Base-by-base conservation (phyloP, 2,113 vertebrate species). In the Orycteropus afer region DNA sequence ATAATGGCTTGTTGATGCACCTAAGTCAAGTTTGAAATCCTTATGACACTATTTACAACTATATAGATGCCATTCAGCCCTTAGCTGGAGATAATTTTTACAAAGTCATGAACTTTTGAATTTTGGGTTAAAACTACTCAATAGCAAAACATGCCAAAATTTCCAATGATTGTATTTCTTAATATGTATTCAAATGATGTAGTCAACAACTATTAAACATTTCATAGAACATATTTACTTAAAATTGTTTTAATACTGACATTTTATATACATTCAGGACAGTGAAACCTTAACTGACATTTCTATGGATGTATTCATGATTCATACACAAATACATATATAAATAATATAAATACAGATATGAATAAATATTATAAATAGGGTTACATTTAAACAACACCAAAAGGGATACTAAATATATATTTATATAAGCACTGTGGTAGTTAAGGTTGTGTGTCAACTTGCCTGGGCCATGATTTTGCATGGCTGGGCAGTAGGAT, bases 211-310 rank as follows among this genome's bases (percentile, higher is more conserved):
- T 27, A n/a, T 96, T 53, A 90, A 89, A 95, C 95, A 91, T 74
- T n/a, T 93, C 94, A 98, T 96, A 96, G 45, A 96, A 97, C 22
- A 77, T 40, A 4, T 97, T 97, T 98, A 97, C 85, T 96, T 97
- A 86, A 98, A 95, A 97, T 95, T 94, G 45, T 95, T 97, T 89
- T 91, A 74, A 95, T 85, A 73, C 51, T 97, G 82, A 90, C 84
- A 97, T 96, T 85, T 95, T 96, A 93, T 84, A 93, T 94, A 84
- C 96, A 96, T 88, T 96, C 86, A 90, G 83, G 73, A 88, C 82
- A 91, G 89, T 93, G 86, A 96, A 71, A 97, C 96, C 97, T 96
- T 94, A 97, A 98, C 93, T 93, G 67, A 63, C 86, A 40, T 97
- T 96, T 96, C 94, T 97, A 97, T 96, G 73, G 94, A 4, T 73